Evolutionary conservation across 2,797 vertebrate species (phyloP).

Genomic region (Dicrostonyx torquatus): DNA sequence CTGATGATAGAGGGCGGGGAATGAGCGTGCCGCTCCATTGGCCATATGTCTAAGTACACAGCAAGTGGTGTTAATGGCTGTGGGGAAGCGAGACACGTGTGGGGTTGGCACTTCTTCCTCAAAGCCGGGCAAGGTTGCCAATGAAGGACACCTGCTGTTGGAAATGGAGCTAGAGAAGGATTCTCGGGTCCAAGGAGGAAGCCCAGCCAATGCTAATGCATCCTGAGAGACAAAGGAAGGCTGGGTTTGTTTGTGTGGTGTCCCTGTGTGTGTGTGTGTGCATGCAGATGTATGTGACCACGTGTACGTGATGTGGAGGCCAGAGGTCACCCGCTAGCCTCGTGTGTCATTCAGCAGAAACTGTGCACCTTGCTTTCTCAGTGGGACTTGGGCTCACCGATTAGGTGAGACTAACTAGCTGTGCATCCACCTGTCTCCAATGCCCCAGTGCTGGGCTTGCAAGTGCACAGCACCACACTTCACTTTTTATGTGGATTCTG

Average conservation of each 20-base stretch:
- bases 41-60: constrained; percentile 84
- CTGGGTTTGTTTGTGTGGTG: constrained; percentile 46
- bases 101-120: constrained; percentile 67
- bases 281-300: not conserved
- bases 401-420: not conserved
- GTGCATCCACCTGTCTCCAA: not conserved
- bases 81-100: constrained; percentile 68
- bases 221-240: constrained; percentile 84
- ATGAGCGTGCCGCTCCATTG: constrained; percentile 35
- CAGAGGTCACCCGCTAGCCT: not conserved
- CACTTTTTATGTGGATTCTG: not conserved
- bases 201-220: constrained; percentile 84
- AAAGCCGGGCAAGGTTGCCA: constrained; percentile 71
- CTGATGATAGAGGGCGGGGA: constrained; percentile 42
- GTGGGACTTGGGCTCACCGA: not conserved
- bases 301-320: not conserved
- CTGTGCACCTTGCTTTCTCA: not conserved
- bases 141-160: constrained; percentile 77
- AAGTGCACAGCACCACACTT: not conserved
- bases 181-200: constrained; percentile 77
- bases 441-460: not conserved
- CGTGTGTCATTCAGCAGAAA: not conserved
- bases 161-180: constrained; percentile 68
- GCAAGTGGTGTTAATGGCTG: constrained; percentile 78
- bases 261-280: not conserved